Percentiles rank a stretch among this genome's conserved stretches.
These are phyloP conservation scores for Drosophila ironensis DNA, from an alignment of 1,140 invertebrate species.

Conservation along the genomic window DNA sequence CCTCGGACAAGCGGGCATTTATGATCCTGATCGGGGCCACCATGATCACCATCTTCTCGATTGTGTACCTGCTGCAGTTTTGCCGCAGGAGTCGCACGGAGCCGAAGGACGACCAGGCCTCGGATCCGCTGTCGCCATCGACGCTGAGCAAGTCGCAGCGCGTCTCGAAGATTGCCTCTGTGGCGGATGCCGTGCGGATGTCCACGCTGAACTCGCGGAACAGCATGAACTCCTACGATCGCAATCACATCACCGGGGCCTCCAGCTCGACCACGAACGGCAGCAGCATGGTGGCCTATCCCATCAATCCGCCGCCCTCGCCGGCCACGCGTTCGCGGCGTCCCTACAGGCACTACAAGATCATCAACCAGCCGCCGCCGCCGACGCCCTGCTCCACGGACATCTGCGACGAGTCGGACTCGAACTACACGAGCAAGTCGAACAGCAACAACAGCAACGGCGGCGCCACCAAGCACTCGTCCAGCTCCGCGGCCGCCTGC, in stretches of 20 bases:
- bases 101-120: slow-evolving; percentile 84
- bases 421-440: slow-evolving; percentile 84
- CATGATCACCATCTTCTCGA: slow-evolving; percentile 82
- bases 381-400: slow-evolving; percentile 97
- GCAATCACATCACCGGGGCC: slow-evolving; percentile 91
- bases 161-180: slow-evolving; percentile 81
- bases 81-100: slow-evolving; percentile 82
- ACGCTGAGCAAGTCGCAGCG: slow-evolving; percentile 83
- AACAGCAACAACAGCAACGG: slow-evolving; percentile 80
- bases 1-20: slow-evolving; percentile 83
- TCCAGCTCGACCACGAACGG: slow-evolving; percentile 89
- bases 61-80: slow-evolving; percentile 82
- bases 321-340: slow-evolving; percentile 90
- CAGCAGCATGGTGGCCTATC: slow-evolving; percentile 82
- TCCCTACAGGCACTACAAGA: slow-evolving; percentile 89
- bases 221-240: slow-evolving; percentile 87
- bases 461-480: slow-evolving; percentile 63
- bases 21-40: slow-evolving; percentile 82
- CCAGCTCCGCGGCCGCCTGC: slow-evolving; percentile 70
- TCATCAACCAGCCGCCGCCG: slow-evolving; percentile 92
- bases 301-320: slow-evolving; percentile 92
- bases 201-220: slow-evolving; percentile 86
- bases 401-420: slow-evolving; percentile 94
- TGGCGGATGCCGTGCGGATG: slow-evolving; percentile 86
- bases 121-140: slow-evolving; percentile 84